Base-by-base conservation (phyloP, 2,797 vertebrate genomes). In the Cetoscarus ocellatus region DNA sequence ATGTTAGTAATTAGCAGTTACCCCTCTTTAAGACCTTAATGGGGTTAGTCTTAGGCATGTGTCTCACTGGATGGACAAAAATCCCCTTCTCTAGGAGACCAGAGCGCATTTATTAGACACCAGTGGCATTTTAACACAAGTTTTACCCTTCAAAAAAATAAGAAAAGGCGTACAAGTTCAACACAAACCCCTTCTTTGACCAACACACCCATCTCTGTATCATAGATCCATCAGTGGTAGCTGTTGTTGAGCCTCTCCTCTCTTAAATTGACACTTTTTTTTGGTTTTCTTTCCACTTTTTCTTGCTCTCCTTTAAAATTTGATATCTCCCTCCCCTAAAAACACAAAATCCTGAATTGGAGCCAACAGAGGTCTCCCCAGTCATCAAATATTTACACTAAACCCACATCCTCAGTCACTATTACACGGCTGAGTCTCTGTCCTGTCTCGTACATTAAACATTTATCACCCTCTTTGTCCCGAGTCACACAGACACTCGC, bases 21-120 rank as follows among this genome's bases (percentile, higher is more conserved):
- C 54, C 62, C 64, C 56, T 8, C 49, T 58, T 60, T 73, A 79
- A 86, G 81, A 13, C 56, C 62, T 75, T 84, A 85, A 82, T 69
- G 67, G 58, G 71, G 62, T 85, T 80, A 78, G 73, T 48, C 49
- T 61, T 54, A 39, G 64, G 62, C 52, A 34, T 1, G 36, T 61
- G 35, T 0, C 35, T 56, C 43, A 42, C 49, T 66, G 45, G 18
- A 43, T 4, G 40, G 15, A 59, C 49, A 52, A 60, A 15, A 73
- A 60, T 58, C 73, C 39, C 39, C 50, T 2, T 43, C 27, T 15
- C 27, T 48, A 13, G 43, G 12, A 44, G 43, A 61, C 50, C 34
- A 72, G 39, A 49, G 39, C 34, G 55, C 51, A 51, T 15, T 35
- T 10, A 60, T 19, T 19, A n/a, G 38, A 64, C 44, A 60, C 38